Evolutionary conservation across 2,888 invertebrate genomes (phyloP).

Genomic region (Melitaea athalia): DNA sequence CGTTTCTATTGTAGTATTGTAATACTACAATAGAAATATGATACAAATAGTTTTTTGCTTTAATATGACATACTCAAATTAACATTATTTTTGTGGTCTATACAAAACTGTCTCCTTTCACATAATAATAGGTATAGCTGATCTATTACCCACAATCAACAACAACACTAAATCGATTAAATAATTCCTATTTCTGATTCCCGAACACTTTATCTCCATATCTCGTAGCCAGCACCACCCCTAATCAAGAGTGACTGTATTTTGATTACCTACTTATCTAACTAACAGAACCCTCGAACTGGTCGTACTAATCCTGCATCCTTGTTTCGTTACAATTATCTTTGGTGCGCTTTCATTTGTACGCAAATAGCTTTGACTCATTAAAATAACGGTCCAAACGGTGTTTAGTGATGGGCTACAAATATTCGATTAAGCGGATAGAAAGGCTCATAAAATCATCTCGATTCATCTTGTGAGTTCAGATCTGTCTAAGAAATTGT

Average conservation of each 20-base stretch:
- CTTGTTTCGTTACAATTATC: conserved; percentile 64
- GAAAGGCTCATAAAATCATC: not conserved
- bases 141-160: not conserved
- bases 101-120: no score
- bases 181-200: conserved; percentile 4
- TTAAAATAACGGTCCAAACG: conserved; percentile 50
- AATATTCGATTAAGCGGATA: not conserved
- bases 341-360: conserved; percentile 60
- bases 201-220: conserved; percentile 14
- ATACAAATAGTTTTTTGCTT: no score
- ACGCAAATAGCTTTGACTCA: conserved; percentile 44
- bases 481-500: not conserved
- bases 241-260: conserved; percentile 77
- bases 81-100: no score
- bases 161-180: conserved; percentile 10
- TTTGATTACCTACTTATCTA: conserved; percentile 75
- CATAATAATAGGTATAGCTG: no score
- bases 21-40: no score
- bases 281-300: conserved; percentile 62
- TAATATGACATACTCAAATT: no score
- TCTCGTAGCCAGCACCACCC: conserved; percentile 37
- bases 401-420: conserved; percentile 19
- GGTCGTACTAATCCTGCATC: conserved; percentile 66
- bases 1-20: no score
- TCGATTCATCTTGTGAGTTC: not conserved